phyloP scores from a whole-genome alignment of 2,113 vertebrate genomes.

The Chloebia gouldiae region DNA sequence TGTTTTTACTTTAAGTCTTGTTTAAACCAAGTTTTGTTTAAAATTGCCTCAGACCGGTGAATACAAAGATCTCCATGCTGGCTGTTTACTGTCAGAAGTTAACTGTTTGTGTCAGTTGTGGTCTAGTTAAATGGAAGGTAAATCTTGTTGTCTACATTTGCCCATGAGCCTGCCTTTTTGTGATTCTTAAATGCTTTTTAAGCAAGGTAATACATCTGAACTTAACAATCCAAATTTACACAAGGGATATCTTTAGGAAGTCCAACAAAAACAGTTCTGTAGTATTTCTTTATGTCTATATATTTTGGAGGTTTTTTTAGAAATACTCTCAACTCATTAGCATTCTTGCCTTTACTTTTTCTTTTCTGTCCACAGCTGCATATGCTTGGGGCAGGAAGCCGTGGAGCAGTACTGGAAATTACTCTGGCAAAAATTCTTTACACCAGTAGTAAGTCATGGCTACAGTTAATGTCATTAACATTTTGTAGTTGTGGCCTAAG shows the following conservation, averaged over 20 bases:
- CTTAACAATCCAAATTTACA: neutral
- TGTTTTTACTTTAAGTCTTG: neutral
- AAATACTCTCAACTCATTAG: neutral
- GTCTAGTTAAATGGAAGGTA: neutral
- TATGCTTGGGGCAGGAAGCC: slow-evolving; percentile 91
- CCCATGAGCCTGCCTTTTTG: neutral
- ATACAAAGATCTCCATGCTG: neutral
- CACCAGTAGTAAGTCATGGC: slow-evolving; percentile 80
- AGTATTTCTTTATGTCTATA: neutral
- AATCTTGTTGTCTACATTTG: neutral
- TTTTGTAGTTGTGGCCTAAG: neutral
- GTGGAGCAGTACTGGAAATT: slow-evolving; percentile 90
- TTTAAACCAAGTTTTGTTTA: neutral
- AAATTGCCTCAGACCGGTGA: neutral
- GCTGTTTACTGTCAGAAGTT: neutral
- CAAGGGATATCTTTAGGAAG: neutral
- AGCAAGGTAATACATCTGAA: neutral
- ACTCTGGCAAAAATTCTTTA: slow-evolving; percentile 89
- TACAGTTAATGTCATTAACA: neutral
- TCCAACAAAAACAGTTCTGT: neutral
- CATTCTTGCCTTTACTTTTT: neutral
- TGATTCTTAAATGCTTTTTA: neutral
- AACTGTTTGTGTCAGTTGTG: neutral
- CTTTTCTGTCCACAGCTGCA: slow-evolving; percentile 80
- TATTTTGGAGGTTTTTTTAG: neutral